Conservation (phyloP, 2,888 invertebrate species). For the Metopia argyrocephala region DNA sequence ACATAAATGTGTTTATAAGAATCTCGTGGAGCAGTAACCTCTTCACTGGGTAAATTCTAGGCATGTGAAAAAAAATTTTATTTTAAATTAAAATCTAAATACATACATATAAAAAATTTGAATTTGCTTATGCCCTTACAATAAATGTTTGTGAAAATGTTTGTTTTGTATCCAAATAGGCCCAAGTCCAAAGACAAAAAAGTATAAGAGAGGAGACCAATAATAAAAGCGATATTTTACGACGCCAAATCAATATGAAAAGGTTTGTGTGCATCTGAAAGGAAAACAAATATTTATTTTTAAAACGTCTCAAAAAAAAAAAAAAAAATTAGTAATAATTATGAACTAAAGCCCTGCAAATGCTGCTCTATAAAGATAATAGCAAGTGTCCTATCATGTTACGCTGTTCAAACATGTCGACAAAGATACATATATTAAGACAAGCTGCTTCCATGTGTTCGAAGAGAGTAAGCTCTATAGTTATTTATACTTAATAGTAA, state of each 20-base stretch:
- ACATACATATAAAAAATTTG: not conserved
- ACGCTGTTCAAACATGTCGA: no score
- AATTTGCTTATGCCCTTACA: constrained; percentile 46
- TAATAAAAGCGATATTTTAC: constrained; percentile 76
- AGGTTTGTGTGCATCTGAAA: constrained; percentile 78
- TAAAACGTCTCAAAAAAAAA: no score
- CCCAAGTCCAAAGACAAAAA: constrained; percentile 77
- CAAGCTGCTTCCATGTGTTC: no score
- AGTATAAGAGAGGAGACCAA: constrained; percentile 73
- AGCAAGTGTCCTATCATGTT: no score
- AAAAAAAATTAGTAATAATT: no score
- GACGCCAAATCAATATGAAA: constrained; percentile 76
- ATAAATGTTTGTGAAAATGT: constrained; percentile 53
- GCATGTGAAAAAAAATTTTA: not conserved
- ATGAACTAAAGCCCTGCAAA: no score
- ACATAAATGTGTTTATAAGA: constrained; percentile 75
- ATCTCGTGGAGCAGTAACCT: constrained; percentile 49
- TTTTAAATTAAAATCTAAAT: not conserved
- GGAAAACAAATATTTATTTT: no score
- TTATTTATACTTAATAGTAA: no score
- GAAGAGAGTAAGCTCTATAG: no score
- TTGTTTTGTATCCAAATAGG: constrained; percentile 73
- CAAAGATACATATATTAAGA: no score
- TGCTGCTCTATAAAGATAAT: no score
- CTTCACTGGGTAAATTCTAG: constrained; percentile 45